Percentiles rank a stretch among this genome's conserved stretches.
Evolutionary conservation across 2,113 vertebrate genomes (phyloP).

Genomic region (Tauraco erythrolophus): DNA sequence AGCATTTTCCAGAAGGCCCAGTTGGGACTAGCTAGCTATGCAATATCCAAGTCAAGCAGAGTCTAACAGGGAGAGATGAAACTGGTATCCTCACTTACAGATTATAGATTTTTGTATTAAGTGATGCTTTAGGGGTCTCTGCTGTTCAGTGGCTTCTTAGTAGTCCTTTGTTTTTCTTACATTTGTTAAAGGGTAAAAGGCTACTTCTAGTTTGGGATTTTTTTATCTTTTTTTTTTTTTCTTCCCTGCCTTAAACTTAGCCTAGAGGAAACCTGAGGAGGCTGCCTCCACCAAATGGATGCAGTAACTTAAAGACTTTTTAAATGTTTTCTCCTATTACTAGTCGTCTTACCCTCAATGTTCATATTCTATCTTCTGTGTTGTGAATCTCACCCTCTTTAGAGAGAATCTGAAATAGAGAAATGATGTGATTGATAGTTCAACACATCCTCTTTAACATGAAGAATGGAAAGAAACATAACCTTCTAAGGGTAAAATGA

Average conservation of each 20-base stretch:
- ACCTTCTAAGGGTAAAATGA: neutral
- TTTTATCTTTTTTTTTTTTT: accelerated
- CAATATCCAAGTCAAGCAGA: neutral
- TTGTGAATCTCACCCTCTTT: neutral
- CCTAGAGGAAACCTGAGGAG: neutral
- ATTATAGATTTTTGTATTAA: neutral
- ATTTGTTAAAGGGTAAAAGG: neutral
- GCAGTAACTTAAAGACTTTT: neutral
- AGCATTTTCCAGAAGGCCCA: neutral
- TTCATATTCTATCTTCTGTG: neutral
- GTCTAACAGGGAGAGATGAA: neutral
- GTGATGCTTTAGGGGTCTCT: neutral
- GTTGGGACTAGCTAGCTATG: neutral
- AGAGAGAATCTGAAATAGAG: neutral
- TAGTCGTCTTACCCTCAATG: neutral
- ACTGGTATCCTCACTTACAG: neutral
- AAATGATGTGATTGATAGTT: neutral
- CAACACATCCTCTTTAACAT: neutral
- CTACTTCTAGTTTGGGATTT: neutral
- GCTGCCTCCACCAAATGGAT: neutral
- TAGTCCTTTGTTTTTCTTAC: neutral
- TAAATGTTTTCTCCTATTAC: neutral
- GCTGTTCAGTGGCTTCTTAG: neutral
- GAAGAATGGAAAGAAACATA: neutral
- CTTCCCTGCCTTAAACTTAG: neutral